phyloP scores from a whole-genome alignment of 2,113 vertebrate species.

The Embiotoca jacksoni region DNA sequence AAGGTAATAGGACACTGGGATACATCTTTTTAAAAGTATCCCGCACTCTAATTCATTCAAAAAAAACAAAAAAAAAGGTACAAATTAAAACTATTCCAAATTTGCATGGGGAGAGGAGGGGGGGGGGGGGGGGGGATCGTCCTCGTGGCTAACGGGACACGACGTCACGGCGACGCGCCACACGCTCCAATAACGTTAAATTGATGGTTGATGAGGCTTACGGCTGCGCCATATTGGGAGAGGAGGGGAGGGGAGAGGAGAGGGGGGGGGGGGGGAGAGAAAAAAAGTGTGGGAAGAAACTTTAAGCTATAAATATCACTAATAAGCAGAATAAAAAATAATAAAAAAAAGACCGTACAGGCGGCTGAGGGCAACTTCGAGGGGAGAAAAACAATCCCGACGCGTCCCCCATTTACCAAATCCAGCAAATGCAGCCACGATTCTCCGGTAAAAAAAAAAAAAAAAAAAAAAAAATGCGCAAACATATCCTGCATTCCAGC shows the following conservation, averaged over 20 bases:
- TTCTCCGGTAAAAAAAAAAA: no score
- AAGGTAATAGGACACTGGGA: no score
- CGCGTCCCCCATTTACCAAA: conserved; percentile 14
- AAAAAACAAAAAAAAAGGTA: no score
- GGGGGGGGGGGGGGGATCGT: neutral
- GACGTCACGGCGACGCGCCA: conserved; percentile 13
- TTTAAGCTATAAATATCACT: neutral
- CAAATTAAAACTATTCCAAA: neutral
- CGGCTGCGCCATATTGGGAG: neutral
- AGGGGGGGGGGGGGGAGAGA: neutral
- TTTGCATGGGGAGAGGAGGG: no score
- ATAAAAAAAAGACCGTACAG: neutral
- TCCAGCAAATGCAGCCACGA: neutral
- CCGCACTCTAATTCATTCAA: no score
- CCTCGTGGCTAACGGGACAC: conserved; percentile 46
- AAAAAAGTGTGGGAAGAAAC: neutral
- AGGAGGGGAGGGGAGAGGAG: neutral
- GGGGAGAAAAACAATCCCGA: rapidly evolving
- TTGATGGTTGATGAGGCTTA: neutral
- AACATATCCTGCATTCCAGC: neutral
- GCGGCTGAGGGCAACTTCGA: neutral
- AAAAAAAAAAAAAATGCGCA: neutral
- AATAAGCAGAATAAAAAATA: neutral
- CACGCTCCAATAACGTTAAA: neutral
- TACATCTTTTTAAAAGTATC: no score